phyloP scores from a whole-genome alignment of 2,797 vertebrate species.

The Eurystomus glaucurus region DNA sequence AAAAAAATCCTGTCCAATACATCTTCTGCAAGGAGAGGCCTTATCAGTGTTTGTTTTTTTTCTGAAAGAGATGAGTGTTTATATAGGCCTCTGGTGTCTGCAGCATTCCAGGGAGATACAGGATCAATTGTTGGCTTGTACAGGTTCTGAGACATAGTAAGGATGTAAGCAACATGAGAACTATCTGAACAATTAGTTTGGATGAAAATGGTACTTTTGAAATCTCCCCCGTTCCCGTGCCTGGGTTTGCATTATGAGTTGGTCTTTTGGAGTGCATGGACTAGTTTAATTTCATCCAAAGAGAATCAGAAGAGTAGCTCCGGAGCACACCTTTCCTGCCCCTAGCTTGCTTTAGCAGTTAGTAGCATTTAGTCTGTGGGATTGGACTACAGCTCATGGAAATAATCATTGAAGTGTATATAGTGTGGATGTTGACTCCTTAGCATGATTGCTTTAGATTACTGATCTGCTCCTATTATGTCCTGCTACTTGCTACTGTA shows the following conservation, averaged over 20 bases:
- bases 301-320: not conserved
- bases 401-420: not conserved
- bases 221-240: not conserved
- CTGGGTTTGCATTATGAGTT: not conserved
- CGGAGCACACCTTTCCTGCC: not conserved
- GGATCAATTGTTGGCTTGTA: not conserved
- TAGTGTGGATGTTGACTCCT: not conserved
- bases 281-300: not conserved
- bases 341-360: not conserved
- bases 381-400: not conserved
- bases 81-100: fast-evolving
- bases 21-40: not conserved
- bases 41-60: not conserved
- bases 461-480: not conserved
- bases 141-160: not conserved
- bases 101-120: not conserved
- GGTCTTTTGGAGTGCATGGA: not conserved
- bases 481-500: not conserved
- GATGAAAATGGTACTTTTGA: not conserved
- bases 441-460: not conserved
- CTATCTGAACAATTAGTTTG: not conserved
- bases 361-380: not conserved
- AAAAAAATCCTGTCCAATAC: not conserved
- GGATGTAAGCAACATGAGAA: not conserved
- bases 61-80: not conserved